A percentile compares a stretch with the other conserved stretches of the same genome.
Conservation (phyloP, 2,888 invertebrate species). For the Ischnus inquisitorius region DNA sequence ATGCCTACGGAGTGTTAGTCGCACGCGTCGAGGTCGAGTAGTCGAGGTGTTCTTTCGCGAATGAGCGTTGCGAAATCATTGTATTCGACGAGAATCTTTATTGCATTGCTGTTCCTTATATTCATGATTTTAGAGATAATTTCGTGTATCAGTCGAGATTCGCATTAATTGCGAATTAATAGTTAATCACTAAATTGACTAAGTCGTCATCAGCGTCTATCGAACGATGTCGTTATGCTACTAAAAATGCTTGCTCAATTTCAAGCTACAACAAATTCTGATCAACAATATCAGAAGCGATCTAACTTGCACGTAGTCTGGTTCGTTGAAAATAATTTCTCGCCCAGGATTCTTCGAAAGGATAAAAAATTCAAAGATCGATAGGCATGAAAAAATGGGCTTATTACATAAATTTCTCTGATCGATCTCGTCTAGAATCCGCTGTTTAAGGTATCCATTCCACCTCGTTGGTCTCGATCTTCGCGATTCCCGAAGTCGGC, state of each 20-base stretch:
- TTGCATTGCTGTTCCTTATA: constrained; percentile 40
- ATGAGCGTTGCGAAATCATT: neutral
- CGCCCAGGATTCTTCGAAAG: neutral
- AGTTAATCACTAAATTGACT: neutral
- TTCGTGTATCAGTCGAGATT: constrained; percentile 19
- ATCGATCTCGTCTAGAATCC: neutral
- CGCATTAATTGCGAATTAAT: neutral
- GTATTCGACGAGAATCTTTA: constrained; percentile 47
- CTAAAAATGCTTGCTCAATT: constrained; percentile 23
- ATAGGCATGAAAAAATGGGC: neutral
- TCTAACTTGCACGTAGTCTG: neutral
- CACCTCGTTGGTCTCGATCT: constrained; percentile 82
- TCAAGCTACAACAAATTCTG: neutral
- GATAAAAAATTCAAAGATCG: neutral
- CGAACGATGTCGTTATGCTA: neutral
- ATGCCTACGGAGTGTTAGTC: no score
- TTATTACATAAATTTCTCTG: neutral
- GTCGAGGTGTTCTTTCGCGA: no score
- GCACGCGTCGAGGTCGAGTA: no score
- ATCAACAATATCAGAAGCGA: neutral
- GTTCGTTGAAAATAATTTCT: neutral
- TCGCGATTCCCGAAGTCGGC: constrained; percentile 65
- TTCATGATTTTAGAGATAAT: constrained; percentile 39
- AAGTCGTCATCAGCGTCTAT: neutral
- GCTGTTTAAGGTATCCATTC: constrained; percentile 83